Percentiles rank a stretch among this genome's conserved stretches.
Conservation (phyloP, 2,888 invertebrate genomes). For the Polydrusus tereticollis region DNA sequence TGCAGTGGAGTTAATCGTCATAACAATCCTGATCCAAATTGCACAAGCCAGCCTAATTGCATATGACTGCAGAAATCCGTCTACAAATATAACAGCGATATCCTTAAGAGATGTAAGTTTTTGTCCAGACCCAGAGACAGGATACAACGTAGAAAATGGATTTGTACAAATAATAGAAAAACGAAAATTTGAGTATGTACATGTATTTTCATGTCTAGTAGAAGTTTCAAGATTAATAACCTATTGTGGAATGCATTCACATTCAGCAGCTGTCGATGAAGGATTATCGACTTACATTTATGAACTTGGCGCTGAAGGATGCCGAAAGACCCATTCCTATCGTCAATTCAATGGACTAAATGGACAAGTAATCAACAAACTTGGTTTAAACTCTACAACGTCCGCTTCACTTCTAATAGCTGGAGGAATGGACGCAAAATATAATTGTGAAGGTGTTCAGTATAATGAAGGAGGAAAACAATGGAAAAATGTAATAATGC, state of each 20-base stretch:
- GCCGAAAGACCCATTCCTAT: slow-evolving; percentile 1
- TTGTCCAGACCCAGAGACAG: neutral
- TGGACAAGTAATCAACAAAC: slow-evolving; percentile 11
- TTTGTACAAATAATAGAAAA: neutral
- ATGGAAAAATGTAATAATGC: slow-evolving; percentile 17
- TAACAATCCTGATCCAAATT: neutral
- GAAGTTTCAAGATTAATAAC: neutral
- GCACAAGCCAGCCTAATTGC: neutral
- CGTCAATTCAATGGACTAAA: slow-evolving; percentile 16
- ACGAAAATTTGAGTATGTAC: neutral
- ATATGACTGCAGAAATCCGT: neutral
- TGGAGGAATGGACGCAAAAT: neutral
- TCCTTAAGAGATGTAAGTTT: neutral
- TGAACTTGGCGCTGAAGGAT: slow-evolving; percentile 3
- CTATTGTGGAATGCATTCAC: neutral
- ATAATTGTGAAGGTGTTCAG: neutral
- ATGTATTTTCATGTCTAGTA: neutral
- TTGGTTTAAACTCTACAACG: slow-evolving; percentile 9
- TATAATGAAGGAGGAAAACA: slow-evolving; percentile 14
- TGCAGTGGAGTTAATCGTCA: neutral
- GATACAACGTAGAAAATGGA: neutral
- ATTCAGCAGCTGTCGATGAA: neutral
- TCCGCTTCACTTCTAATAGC: neutral
- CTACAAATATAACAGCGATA: neutral
- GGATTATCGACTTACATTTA: neutral